Base-by-base conservation (phyloP, 2,797 vertebrate genomes). In the Pseudochaenichthys georgianus region DNA sequence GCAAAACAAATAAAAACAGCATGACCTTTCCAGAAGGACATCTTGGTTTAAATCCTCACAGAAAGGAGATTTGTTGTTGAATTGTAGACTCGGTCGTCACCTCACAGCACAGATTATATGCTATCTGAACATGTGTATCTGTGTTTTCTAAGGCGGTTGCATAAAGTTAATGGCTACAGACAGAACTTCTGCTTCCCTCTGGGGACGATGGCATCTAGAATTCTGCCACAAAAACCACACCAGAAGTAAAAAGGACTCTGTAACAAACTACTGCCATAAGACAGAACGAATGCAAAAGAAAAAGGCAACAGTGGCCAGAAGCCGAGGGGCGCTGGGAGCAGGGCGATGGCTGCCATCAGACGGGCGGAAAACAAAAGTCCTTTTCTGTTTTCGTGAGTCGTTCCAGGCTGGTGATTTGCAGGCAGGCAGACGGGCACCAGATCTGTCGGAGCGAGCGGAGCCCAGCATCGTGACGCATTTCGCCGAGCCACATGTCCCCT, bases 401-500 rank as follows among this genome's bases (percentile, higher is more conserved):
- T 89, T 90, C 83, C 90, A 80, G 80, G 77, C 88, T 84, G 83
- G 76, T 87, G 60, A 74, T 86, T 87, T 81, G 78, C 81, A 83
- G 79, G 76, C 86, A 77, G 81, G 78, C 79, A 85, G 77, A 75
- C 73, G 80, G 80, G 83, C 86, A 83, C 74, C 70, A 84, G 88
- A 91, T 89, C 87, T 90, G 89, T 87, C 79, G 42, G 75, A 83
- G 73, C 19, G 69, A 83, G 28, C 28, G 28, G 80, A 88, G 91
- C 86, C 81, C 84, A 75, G 87, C 80, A 79, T 86, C 58, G 72
- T 91, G 90, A 93, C 87, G 87, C 89, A 92, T 89, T 87, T 89
- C 41, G 5, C 83, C 82, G 71, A 47, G 76, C 91, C 91, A 90
- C 93, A 91, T 93, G 91, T 92, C 92, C 86, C 72, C 67, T 80